phyloP scores from a whole-genome alignment of 2,888 invertebrate genomes.

The Bhutanitis thaidina region DNA sequence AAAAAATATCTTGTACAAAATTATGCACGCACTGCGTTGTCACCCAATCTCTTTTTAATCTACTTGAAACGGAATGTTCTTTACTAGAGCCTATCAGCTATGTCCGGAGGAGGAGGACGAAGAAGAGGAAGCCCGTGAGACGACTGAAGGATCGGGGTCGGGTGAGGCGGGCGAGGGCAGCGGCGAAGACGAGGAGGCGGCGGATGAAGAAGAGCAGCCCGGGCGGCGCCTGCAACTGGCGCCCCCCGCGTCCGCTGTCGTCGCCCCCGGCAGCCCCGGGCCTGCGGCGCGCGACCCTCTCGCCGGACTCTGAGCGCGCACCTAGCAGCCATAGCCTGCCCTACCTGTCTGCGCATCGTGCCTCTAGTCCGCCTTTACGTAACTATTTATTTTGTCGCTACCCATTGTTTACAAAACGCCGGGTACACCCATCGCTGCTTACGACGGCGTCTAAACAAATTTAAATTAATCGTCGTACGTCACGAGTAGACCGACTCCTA shows the following conservation, averaged over 20 bases:
- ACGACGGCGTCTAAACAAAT: neutral
- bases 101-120: conserved; percentile 76
- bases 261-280: conserved; percentile 26
- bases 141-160: conserved; percentile 44
- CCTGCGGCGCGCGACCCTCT: conserved; percentile 21
- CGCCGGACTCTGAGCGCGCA: conserved; percentile 33
- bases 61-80: too few species aligned
- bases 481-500: neutral
- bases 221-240: conserved; percentile 27
- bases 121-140: conserved; percentile 59
- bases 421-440: conserved; percentile 19
- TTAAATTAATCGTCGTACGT: neutral
- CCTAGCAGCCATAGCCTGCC: neutral
- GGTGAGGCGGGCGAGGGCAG: conserved; percentile 45
- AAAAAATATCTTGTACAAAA: too few species aligned
- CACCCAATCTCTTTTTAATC: too few species aligned
- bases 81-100: conserved; percentile 72
- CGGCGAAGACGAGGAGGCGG: conserved; percentile 37
- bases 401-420: conserved; percentile 26
- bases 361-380: conserved; percentile 36
- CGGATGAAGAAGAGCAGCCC: conserved; percentile 40
- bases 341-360: conserved; percentile 15
- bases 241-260: conserved; percentile 31
- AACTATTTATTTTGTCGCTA: conserved; percentile 29
- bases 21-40: too few species aligned